These are phyloP conservation scores for Quadriops clusia DNA, from an alignment of 2,888 invertebrate species.

Conservation along the genomic window DNA sequence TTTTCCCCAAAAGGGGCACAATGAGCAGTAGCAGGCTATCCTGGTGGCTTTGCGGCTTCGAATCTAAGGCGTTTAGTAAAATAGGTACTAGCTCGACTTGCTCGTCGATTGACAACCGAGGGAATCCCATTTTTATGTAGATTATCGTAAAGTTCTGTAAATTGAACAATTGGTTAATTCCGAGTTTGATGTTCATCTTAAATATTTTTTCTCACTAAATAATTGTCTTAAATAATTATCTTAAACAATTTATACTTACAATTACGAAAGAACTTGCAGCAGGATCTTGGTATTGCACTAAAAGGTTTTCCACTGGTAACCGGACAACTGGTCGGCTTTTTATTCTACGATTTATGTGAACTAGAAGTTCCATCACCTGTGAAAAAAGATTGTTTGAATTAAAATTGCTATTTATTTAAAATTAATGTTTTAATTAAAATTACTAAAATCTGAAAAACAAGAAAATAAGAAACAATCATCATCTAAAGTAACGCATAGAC, in stretches of 20 bases:
- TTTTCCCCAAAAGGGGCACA: constrained; percentile 64
- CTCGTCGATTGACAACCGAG: constrained; percentile 61
- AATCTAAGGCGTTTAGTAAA: constrained; percentile 64
- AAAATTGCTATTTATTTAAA: neutral
- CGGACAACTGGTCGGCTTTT: constrained; percentile 75
- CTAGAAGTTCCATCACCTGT: constrained; percentile 82
- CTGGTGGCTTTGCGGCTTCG: constrained; percentile 72
- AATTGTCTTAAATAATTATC: neutral
- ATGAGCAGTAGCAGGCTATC: constrained; percentile 74
- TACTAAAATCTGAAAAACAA: too few species aligned
- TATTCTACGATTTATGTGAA: constrained; percentile 82
- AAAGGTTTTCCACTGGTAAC: constrained; percentile 72
- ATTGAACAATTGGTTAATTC: constrained; percentile 13
- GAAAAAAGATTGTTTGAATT: constrained; percentile 6
- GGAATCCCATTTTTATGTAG: constrained; percentile 86
- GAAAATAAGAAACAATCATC: too few species aligned
- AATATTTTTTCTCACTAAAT: constrained; percentile 6
- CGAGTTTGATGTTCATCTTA: too few species aligned
- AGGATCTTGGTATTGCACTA: constrained; percentile 70
- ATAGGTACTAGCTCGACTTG: constrained; percentile 65
- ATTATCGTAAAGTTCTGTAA: constrained; percentile 86
- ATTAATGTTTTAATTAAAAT: too few species aligned
- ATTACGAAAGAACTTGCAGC: constrained; percentile 66
- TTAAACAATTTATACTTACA: constrained; percentile 40
- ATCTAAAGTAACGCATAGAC: too few species aligned